A percentile compares a stretch with the other conserved stretches of the same genome.
phyloP scores from a whole-genome alignment of 2,888 invertebrate genomes.

The Galerucella calmariensis region DNA sequence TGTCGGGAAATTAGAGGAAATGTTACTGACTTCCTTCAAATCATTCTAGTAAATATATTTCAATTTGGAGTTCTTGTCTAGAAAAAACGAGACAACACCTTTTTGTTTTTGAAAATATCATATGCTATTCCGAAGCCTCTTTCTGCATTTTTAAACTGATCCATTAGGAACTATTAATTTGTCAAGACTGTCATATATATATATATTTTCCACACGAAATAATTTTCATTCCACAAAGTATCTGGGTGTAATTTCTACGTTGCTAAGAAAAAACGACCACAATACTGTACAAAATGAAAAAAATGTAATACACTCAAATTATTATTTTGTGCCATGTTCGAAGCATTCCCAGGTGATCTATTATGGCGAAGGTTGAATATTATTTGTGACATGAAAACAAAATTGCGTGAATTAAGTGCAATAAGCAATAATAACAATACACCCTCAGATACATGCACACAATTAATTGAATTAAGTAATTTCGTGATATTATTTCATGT shows the following conservation, averaged over 20 bases:
- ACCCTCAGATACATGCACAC: constrained; percentile 23
- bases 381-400: constrained; percentile 36
- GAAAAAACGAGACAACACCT: not conserved
- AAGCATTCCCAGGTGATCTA: constrained; percentile 26
- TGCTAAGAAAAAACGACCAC: constrained; percentile 26
- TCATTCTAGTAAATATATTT: too few species aligned
- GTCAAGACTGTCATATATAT: constrained; percentile 20
- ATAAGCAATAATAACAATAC: constrained; percentile 31
- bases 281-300: constrained; percentile 4
- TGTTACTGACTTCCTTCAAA: too few species aligned
- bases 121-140: too few species aligned
- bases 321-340: not conserved
- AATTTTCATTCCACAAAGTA: constrained; percentile 30
- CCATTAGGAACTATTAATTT: constrained; percentile 17
- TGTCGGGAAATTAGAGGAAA: too few species aligned
- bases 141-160: not conserved
- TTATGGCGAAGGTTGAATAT: constrained; percentile 28
- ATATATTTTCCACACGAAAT: constrained; percentile 12
- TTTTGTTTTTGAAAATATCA: not conserved
- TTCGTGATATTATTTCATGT: constrained; percentile 23
- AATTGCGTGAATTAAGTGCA: constrained; percentile 31
- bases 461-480: constrained; percentile 26
- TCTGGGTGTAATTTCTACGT: constrained; percentile 24
- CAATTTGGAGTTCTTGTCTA: too few species aligned
- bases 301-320: constrained; percentile 26